Conservation (phyloP, 2,888 invertebrate species). For the Dysmachus trigonus region DNA sequence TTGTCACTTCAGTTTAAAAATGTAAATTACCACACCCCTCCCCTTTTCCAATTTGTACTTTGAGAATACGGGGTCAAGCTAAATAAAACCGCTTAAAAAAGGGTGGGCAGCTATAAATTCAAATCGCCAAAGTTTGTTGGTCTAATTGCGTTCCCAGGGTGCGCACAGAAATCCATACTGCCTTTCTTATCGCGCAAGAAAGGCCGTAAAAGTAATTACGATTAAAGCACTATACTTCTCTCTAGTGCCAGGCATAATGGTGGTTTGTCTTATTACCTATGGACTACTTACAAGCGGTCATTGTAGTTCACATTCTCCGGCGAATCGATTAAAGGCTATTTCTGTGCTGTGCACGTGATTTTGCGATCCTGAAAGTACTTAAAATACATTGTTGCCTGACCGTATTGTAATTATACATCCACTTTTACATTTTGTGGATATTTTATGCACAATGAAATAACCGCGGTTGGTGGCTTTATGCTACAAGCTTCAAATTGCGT, state of each 20-base stretch:
- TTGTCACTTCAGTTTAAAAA: too few species aligned
- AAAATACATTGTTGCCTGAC: constrained; percentile 29
- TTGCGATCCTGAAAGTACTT: constrained; percentile 13
- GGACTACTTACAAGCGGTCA: neutral
- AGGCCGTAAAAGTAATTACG: constrained; percentile 19
- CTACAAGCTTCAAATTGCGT: neutral
- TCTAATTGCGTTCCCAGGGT: constrained; percentile 21
- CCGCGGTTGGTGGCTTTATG: neutral
- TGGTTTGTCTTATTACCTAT: neutral
- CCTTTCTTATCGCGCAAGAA: neutral
- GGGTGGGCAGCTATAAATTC: neutral
- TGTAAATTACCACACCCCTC: too few species aligned
- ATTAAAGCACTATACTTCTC: constrained; percentile 21
- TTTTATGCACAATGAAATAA: neutral
- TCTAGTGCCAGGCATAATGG: neutral
- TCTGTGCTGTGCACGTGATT: constrained; percentile 32
- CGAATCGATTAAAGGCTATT: constrained; percentile 22
- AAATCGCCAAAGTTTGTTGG: constrained; percentile 20
- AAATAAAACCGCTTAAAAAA: neutral
- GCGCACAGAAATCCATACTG: constrained; percentile 24
- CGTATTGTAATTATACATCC: constrained; percentile 12
- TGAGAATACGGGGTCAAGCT: too few species aligned
- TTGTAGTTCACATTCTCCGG: neutral
- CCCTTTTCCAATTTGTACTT: too few species aligned
- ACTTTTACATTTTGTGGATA: neutral